A percentile compares a stretch with the other conserved stretches of the same genome.
These are phyloP conservation scores for Agonopterix arenella DNA, from an alignment of 2,888 invertebrate genomes.

Conservation along the genomic window DNA sequence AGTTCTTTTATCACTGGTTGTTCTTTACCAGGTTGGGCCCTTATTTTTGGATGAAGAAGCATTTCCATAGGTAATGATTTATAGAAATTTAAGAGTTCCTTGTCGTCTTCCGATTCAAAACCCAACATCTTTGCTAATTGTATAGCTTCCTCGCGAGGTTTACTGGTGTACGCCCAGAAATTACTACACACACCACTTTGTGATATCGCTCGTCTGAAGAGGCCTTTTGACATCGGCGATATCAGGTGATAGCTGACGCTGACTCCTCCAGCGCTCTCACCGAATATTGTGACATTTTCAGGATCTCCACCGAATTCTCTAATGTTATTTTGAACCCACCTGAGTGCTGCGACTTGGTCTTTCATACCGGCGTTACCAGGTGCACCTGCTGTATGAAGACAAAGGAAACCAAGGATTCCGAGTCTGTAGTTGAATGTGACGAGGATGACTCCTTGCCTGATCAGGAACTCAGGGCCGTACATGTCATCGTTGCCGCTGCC, in stretches of 20 bases:
- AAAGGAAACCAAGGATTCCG: conserved; percentile 52
- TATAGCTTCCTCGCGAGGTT: conserved; percentile 68
- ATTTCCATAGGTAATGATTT: conserved; percentile 32
- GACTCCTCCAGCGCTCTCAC: conserved; percentile 56
- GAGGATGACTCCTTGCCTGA: conserved; percentile 46
- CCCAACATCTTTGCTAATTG: conserved; percentile 38
- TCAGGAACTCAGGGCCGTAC: conserved; percentile 53
- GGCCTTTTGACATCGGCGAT: conserved; percentile 59
- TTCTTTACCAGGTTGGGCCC: background rate
- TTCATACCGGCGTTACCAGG: conserved; percentile 70
- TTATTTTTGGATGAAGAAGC: conserved; percentile 19
- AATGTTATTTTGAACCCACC: conserved; percentile 59
- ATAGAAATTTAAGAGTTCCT: conserved; percentile 41
- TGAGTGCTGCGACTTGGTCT: conserved; percentile 59
- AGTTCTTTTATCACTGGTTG: background rate
- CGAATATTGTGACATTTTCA: conserved; percentile 58
- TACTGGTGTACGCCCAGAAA: conserved; percentile 57
- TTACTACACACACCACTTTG: conserved; percentile 82
- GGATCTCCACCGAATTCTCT: conserved; percentile 53
- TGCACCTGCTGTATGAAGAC: conserved; percentile 48
- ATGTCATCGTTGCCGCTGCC: conserved; percentile 35
- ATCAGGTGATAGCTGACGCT: conserved; percentile 46
- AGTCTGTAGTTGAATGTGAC: conserved; percentile 62
- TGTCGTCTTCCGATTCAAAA: conserved; percentile 35
- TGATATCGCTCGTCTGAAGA: conserved; percentile 73